Evolutionary conservation across 2,113 vertebrate genomes (phyloP), one percentile per base, ranked within the genome.

Genomic region (Archilochus colubris): DNA sequence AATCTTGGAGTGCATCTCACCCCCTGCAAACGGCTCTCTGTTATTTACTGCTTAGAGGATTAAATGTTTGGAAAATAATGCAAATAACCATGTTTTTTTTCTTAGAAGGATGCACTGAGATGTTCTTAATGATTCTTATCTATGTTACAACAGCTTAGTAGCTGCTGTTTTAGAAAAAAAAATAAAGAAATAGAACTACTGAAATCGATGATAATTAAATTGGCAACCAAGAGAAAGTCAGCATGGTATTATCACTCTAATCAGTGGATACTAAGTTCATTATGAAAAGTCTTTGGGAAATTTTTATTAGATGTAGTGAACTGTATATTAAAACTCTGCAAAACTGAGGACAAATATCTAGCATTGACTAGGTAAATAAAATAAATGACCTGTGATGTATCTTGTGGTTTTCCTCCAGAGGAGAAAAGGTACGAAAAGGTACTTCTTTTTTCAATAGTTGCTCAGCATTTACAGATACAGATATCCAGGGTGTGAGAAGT

Each of bases 11-110:
- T 22, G 2, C 7, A 10, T 58, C 8, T 54, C 55, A 25, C 12
- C 16, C 33, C 23, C 28, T 11, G 17, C 8, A 1, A 30, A 22
- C 22, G 9, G 5, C 4, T n/a, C 3, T 25, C 24, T 13, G 2
- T 64, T 53, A 69, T 68, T 78, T 78, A 3, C 6, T 64, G 12
- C 27, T 78, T 55, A 64, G 3, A 6, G 33, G 40, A 19, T 66
- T 70, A 88, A 79, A 50, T 23, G 7, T 18, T 16, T 74, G 6
- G 4, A 25, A 44, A 54, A 3, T 44, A 81, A 57, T 48, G 12
- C 6, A 83, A 81, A 64, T 21, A 63, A 62, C 14, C 54, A 28
- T 61, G 58, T 15, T 5, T 58, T 63, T 82, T 67, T 77, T 59
- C 23, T 24, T 14, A 40, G 40, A 48, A 50, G 66, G 12, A 14